Percentiles rank a stretch among this genome's conserved stretches.
Conservation (phyloP, 2,113 vertebrate genomes). For the Platysteira castanea region DNA sequence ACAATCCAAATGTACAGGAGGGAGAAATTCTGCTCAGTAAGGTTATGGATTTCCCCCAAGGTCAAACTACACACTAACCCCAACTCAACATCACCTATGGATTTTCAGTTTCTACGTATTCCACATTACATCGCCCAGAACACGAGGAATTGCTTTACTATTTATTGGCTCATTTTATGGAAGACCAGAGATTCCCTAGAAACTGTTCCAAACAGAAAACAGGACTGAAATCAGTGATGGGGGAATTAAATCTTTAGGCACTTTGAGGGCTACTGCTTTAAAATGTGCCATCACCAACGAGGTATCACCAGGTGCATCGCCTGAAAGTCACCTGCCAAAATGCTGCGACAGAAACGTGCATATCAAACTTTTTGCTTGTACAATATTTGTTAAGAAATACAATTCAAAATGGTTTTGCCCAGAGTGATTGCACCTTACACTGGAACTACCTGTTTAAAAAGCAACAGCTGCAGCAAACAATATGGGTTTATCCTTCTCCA, state of each 20-base stretch:
- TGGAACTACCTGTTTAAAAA: not conserved
- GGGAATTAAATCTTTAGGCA: conserved; percentile 71
- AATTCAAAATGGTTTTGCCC: conserved; percentile 56
- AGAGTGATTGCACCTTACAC: conserved; percentile 43
- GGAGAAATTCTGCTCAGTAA: not conserved
- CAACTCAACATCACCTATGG: not conserved
- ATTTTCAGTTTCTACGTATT: not conserved
- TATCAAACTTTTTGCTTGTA: conserved; percentile 43
- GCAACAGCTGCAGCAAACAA: not conserved
- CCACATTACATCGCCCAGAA: not conserved
- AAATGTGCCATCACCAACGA: conserved; percentile 69
- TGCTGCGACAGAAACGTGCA: conserved; percentile 45
- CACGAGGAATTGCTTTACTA: not conserved
- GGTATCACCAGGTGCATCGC: conserved; percentile 37
- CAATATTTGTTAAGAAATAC: conserved; percentile 47
- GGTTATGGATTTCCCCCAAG: not conserved
- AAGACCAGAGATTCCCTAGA: conserved; percentile 68
- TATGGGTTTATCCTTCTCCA: not conserved
- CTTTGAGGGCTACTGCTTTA: conserved; percentile 69
- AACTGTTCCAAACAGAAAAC: conserved; percentile 55
- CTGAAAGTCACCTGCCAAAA: conserved; percentile 56
- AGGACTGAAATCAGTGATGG: conserved; percentile 45
- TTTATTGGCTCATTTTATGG: conserved; percentile 54
- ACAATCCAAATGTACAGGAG: not conserved
- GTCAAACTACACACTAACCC: not conserved